Evolutionary conservation across 2,888 invertebrate species (phyloP).

Genomic region (Hemistola chrysoprasaria): DNA sequence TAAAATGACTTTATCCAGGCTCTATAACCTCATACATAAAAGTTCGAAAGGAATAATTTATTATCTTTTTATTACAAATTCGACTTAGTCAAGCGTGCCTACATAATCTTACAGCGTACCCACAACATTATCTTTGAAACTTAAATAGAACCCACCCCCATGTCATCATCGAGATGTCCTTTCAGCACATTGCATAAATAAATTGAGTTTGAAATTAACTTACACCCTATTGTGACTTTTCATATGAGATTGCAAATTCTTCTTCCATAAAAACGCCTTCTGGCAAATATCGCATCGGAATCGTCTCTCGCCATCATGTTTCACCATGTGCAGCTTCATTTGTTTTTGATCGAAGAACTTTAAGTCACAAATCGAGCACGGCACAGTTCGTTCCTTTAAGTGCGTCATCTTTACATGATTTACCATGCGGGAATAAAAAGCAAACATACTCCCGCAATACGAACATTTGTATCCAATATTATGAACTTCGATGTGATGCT

Average conservation of each 20-base stretch:
- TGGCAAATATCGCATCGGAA: constrained; percentile 82
- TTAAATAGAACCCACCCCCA: too few species aligned
- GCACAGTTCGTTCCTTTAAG: constrained; percentile 69
- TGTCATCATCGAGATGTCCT: too few species aligned
- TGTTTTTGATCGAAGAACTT: constrained; percentile 70
- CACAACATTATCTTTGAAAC: too few species aligned
- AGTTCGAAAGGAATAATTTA: too few species aligned
- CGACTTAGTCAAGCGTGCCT: too few species aligned
- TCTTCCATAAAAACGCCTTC: constrained; percentile 81
- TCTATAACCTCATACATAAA: too few species aligned
- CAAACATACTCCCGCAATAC: constrained; percentile 69
- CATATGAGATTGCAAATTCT: constrained; percentile 82
- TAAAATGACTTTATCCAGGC: too few species aligned
- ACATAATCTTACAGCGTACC: too few species aligned
- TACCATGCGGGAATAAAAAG: constrained; percentile 71
- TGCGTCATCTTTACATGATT: constrained; percentile 67
- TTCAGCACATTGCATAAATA: too few species aligned
- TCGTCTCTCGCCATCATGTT: constrained; percentile 77
- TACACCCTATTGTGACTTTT: constrained; percentile 74
- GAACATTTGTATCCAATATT: constrained; percentile 67
- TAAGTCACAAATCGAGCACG: constrained; percentile 65
- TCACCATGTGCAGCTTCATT: constrained; percentile 73
- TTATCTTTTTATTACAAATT: too few species aligned
- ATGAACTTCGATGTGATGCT: constrained; percentile 76
- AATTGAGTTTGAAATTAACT: too few species aligned